Base-by-base conservation (phyloP, 1,140 invertebrate species). In the Microplitis mediator region DNA sequence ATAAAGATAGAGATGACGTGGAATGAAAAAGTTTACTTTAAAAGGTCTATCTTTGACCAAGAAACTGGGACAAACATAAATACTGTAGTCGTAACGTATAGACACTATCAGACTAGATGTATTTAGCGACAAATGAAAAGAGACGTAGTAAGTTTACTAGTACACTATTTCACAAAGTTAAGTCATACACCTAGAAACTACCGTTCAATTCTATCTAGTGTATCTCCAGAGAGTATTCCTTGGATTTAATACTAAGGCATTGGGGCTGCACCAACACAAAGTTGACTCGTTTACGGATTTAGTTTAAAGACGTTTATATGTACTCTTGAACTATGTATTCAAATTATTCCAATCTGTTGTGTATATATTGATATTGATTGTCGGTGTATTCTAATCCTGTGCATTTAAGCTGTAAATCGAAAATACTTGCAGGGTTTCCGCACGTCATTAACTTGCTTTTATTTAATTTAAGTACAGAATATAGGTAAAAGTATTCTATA, bases 221-320 rank as follows among this genome's bases (percentile, higher is more conserved):
- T 69, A 36, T 50, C 52, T 61, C 6, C 13, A n/a, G 8, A 32
- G 63, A 31, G 39, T 62, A 31, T 16, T 23, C 14, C 45, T 50
- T 50, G 5, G 14, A 31, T 45, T 45, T 3, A 9, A 45, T 6
- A 6, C 2, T 11, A 45, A 45, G 39, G 8, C 6, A 23, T 23
- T 23, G 23, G 23, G 2, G 23, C 23, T 23, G 23, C 23, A 23
- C 23, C 23, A 23, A 14, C 8, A 36, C 14, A 39, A 65, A 65
- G 36, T 65, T 65, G 36, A 50, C 63, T 65, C 63, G 23, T 65
- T 65, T 65, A 65, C 63, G 14, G 63, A 50, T 65, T 65, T 65
- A 50, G 63, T 36, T 23, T 23, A 14, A 36, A 65, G 34, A 16
- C 50, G 63, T 50, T 51, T 32, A 65, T 32, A 8, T 31, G 16